Evolutionary conservation across 1,140 invertebrate genomes (phyloP), one percentile per base, ranked within the genome.

Genomic region (Camponotus vicinus): DNA sequence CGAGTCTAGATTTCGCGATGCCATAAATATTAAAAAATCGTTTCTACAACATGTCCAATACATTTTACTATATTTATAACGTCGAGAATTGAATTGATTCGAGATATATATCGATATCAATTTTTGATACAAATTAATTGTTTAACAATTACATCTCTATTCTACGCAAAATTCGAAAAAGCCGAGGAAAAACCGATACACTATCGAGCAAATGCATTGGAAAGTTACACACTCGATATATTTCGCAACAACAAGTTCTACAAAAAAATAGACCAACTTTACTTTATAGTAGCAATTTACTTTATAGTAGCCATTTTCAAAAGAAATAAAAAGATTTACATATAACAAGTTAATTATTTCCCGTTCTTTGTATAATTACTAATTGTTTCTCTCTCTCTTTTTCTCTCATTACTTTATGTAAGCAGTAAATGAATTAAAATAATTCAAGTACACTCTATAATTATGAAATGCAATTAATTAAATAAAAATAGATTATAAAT

Each of bases 101-200:
- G 49, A 52, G 6, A 59, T 27, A n/a, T n/a, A 37, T 8, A 52
- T 0, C 2, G 8, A 18, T 73, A 75, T 75, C 52, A 59, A 59
- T 59, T 75, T 75, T 75, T 59, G n/a, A 75, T 59, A 9, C 7
- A 57, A n/a, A 37, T 75, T 75, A 59, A 75, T 59, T 40, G 37
- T 59, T 75, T 75, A 40, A 40, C 32, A 15, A 9, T n/a, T 6
- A 3, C 15, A 75, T 18, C 5, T 59, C 21, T 15, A 40, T 27
- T 11, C 6, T 21, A 18, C 18, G n/a, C 5, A 0, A 11, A 40
- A 0, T 37, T 21, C 7, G 13, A 15, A 15, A 7, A 75, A 21
- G 2, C 11, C 2, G 3, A 13, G 8, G 40, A 55, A 59, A 75
- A 37, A 40, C 6, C 13, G 6, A 59, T 75, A 9, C n/a, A 59